Conservation (phyloP, 2,797 vertebrate species). For the Cynopterus sphinx region DNA sequence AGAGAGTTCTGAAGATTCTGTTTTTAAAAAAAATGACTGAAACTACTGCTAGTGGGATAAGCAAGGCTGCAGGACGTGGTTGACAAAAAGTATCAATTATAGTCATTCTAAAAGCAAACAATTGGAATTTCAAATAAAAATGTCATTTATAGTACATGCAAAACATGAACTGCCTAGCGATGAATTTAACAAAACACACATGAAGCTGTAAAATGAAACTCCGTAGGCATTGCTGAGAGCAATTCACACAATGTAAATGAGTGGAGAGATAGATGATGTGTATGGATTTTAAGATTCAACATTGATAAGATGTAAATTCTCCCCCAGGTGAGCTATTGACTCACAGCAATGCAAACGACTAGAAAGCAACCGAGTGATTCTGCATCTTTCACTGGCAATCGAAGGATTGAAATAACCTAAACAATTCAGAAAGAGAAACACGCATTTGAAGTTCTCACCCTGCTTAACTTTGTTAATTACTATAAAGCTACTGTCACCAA, state of each 20-base stretch:
- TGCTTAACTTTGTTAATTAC: not conserved
- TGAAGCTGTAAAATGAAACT: no score
- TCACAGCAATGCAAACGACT: not conserved
- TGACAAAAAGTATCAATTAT: no score
- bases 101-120: no score
- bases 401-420: not conserved
- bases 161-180: no score
- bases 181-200: no score
- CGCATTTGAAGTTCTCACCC: not conserved
- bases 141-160: no score
- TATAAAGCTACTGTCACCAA: not conserved
- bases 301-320: not conserved
- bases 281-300: not conserved
- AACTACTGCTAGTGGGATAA: no score
- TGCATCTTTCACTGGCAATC: not conserved
- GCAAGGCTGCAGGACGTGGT: no score
- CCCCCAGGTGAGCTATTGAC: not conserved
- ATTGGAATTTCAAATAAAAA: no score
- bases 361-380: not conserved
- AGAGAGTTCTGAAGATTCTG: no score
- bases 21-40: no score
- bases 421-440: not conserved
- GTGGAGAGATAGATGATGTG: not conserved
- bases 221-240: no score
- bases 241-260: not conserved